Evolutionary conservation across 2,113 vertebrate genomes (phyloP).

Genomic region (Oreochromis niloticus): DNA sequence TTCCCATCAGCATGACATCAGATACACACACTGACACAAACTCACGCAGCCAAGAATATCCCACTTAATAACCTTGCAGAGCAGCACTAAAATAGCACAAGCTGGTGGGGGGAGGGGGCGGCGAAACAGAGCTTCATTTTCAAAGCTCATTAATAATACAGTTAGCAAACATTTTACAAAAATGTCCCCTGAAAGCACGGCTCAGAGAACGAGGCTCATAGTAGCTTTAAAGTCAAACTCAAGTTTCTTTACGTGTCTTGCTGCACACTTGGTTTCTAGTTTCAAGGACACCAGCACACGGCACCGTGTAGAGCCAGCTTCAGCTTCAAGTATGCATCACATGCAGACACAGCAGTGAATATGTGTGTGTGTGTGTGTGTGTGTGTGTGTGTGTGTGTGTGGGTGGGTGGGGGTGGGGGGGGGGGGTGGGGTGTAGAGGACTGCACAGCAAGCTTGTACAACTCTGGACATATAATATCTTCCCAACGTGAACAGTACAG

Average conservation of each 20-base stretch:
- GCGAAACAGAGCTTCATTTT: not conserved
- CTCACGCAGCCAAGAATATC: not conserved
- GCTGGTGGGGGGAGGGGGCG: slow-evolving; percentile 7
- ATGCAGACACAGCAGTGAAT: not conserved
- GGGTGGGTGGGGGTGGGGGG: not conserved
- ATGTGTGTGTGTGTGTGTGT: not conserved
- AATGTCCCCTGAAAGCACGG: not conserved
- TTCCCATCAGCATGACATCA: not conserved
- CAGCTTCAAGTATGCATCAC: not conserved
- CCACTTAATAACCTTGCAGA: slow-evolving; percentile 10
- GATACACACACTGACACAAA: not conserved
- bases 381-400: not conserved
- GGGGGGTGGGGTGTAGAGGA: not conserved
- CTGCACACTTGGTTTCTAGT: not conserved
- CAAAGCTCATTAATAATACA: not conserved
- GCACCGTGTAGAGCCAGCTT: not conserved
- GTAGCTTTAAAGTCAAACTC: not conserved
- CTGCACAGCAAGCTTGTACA: not conserved
- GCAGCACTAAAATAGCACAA: slow-evolving; percentile 44
- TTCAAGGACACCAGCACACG: not conserved
- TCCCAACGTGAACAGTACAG: not conserved
- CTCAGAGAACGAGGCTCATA: rapidly evolving
- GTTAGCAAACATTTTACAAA: not conserved
- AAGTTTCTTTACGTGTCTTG: not conserved
- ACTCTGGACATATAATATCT: not conserved